phyloP scores from a whole-genome alignment of 2,797 vertebrate species.

The Malacoraja senta region DNA sequence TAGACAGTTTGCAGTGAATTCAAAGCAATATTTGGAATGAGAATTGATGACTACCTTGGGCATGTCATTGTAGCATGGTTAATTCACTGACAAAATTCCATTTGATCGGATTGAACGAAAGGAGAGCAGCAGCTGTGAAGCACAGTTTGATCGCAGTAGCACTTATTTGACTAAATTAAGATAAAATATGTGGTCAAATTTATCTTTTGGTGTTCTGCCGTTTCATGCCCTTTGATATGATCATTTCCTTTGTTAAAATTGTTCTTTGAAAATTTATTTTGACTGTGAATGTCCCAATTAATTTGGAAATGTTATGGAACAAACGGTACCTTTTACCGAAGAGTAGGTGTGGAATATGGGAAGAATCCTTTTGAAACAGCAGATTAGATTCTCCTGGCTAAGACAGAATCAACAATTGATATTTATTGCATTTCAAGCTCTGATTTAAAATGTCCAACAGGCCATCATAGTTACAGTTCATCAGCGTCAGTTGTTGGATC shows the following conservation, averaged over 20 bases:
- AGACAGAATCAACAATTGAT: not conserved
- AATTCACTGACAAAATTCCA: slow-evolving; percentile 9
- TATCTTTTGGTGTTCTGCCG: not conserved
- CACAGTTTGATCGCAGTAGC: not conserved
- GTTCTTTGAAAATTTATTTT: not conserved
- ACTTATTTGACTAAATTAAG: not conserved
- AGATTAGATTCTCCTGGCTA: not conserved
- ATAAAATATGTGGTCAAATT: not conserved
- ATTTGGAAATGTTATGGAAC: not conserved
- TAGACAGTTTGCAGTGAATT: not conserved
- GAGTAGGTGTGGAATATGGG: not conserved
- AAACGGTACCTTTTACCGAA: not conserved
- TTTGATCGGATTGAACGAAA: not conserved
- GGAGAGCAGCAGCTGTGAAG: slow-evolving; percentile 22
- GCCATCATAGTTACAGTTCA: not conserved
- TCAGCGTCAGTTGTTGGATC: no score
- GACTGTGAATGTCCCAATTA: not conserved
- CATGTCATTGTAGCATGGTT: not conserved
- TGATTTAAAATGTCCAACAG: slow-evolving; percentile 10
- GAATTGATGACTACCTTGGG: not conserved
- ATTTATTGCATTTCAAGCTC: not conserved
- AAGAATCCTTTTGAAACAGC: not conserved
- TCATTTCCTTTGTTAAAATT: not conserved
- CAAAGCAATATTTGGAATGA: slow-evolving; percentile 5
- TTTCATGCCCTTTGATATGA: not conserved